phyloP scores from a whole-genome alignment of 2,113 vertebrate species.

The Pao palembangensis region DNA sequence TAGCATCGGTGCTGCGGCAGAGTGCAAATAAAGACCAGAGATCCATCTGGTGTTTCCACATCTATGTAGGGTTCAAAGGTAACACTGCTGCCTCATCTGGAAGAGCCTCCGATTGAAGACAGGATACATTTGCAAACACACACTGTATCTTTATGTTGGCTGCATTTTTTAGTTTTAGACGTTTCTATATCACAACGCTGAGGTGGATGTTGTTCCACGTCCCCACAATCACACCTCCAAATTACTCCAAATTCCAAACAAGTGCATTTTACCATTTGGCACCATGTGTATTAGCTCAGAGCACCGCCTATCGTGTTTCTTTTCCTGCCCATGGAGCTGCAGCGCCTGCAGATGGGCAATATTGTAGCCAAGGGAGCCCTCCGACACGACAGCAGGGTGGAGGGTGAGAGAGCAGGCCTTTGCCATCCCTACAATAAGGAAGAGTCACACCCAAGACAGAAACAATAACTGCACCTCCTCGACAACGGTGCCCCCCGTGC shows the following conservation, averaged over 20 bases:
- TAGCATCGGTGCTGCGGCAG: conserved; percentile 37
- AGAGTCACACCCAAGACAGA: conserved; percentile 72
- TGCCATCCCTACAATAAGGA: conserved; percentile 72
- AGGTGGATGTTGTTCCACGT: no score
- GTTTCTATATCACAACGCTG: no score
- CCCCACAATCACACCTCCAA: no score
- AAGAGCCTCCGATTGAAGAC: conserved; percentile 18
- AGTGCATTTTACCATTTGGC: conserved; percentile 6
- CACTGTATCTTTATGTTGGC: conserved; percentile 3
- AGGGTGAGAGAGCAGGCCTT: conserved; percentile 60
- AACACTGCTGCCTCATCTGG: conserved; percentile 14
- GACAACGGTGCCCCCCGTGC: conserved; percentile 62
- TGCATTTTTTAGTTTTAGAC: not conserved
- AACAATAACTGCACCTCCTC: conserved; percentile 76
- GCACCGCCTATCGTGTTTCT: conserved; percentile 14
- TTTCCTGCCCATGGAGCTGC: conserved; percentile 28
- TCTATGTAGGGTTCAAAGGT: conserved; percentile 55
- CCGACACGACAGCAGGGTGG: conserved; percentile 53
- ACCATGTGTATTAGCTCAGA: conserved; percentile 21
- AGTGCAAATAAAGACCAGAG: conserved; percentile 53
- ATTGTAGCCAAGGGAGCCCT: conserved; percentile 63
- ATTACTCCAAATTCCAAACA: not conserved
- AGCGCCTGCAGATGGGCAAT: conserved; percentile 54
- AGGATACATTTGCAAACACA: conserved; percentile 5
- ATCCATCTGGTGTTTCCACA: conserved; percentile 54